Base-by-base conservation (phyloP, 2,888 invertebrate genomes). In the Orthonychiurus folsomi region DNA sequence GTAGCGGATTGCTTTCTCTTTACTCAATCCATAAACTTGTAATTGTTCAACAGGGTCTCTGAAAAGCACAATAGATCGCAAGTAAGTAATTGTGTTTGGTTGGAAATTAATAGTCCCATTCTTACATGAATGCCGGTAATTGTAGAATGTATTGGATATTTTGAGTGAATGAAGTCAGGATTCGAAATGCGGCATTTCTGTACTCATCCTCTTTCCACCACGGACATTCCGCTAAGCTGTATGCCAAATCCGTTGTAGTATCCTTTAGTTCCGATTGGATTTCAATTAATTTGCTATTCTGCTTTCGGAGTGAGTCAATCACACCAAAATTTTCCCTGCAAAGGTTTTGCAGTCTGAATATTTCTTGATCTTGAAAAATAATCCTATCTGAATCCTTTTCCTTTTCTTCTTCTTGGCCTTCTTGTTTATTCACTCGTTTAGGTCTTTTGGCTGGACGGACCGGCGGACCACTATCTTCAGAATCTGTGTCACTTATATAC, bases 91-190 rank as follows among this genome's bases (percentile, higher is more conserved):
- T 24, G 18, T 55, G 28, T 54, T 21, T 23, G 25, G 47, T 55
- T 55, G 23, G 15, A 56, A 5, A 48, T 61, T 26, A 52, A 3
- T 25, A 50, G 25, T 48, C 37, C 5, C 26, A 20, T 18, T 20
- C 55, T 61, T 61, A 65, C 65, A 65, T 59, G 24, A 65, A 63
- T 27, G 63, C 61, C 2, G 65, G 65, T 15, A 65, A 50, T 26
- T 62, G 61, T 20, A 65, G 59, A 55, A 65, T 65, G 53, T 65
- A 65, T 52, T 65, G 65, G 37, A 65, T 60, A 21, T 65, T 65
- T 28, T 65, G 63, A 20, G 65, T 61, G 23, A 60, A 65, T 1
- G 63, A 56, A 9, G 61, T 59, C n/a, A 63, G 27, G 50, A 65
- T 59, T 53, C 55, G 47, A 15, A 63, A 23, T 3, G 65, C 61